Evolutionary conservation across 1,140 invertebrate species (phyloP).

Genomic region (Pseudobourletiella spinata): DNA sequence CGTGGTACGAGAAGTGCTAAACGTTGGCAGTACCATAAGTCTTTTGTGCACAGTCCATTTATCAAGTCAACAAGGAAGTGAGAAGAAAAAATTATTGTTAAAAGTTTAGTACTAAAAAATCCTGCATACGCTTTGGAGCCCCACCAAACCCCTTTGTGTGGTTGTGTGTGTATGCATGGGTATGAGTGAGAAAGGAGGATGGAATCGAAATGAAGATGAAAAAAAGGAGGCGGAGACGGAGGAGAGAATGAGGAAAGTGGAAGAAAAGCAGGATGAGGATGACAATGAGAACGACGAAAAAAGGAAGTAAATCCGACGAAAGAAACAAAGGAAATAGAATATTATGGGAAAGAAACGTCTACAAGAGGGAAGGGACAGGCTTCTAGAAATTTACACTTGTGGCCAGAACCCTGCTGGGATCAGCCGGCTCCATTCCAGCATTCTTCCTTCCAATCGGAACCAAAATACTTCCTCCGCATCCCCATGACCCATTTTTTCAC

Average conservation of each 20-base stretch:
- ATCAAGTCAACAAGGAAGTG: conserved; percentile 31
- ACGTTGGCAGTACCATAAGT: conserved; percentile 31
- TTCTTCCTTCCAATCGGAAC: no score
- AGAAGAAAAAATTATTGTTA: conserved; percentile 5
- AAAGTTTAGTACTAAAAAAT: conserved; percentile 24
- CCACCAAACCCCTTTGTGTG: no score
- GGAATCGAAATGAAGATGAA: neutral
- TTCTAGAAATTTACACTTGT: no score
- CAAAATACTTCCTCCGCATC: no score
- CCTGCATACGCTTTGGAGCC: conserved; percentile 1
- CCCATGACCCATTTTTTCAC: no score
- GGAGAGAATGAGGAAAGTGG: neutral
- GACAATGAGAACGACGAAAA: neutral
- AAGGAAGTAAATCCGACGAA: neutral
- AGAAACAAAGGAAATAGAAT: neutral
- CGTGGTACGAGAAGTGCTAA: conserved; percentile 28
- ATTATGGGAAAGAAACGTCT: neutral
- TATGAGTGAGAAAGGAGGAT: neutral
- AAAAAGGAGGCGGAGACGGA: neutral
- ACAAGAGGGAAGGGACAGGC: no score
- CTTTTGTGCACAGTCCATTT: conserved; percentile 32
- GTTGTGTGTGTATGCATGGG: neutral
- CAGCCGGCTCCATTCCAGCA: no score
- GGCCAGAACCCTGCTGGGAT: no score
- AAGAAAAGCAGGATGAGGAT: neutral